These are phyloP conservation scores for Parazoanthus atlanticus DNA, from an alignment of 92 coral and sea anemone genomes.

Conservation along the genomic window DNA sequence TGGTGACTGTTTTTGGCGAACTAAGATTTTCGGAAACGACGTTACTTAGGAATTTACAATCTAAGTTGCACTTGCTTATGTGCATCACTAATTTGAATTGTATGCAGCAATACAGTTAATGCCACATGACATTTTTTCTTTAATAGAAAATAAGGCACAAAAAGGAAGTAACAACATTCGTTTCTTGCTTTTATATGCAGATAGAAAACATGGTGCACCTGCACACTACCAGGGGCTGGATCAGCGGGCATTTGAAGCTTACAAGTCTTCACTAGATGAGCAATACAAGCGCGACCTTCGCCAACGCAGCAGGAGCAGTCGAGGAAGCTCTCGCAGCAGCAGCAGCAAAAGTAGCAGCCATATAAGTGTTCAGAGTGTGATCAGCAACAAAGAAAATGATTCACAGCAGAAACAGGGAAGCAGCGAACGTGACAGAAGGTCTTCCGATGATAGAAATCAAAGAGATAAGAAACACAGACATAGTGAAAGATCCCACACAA, in stretches of 20 bases:
- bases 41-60: too few relatives aligned
- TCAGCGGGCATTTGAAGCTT: conserved; percentile 36
- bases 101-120: too few relatives aligned
- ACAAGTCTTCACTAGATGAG: conserved; percentile 63
- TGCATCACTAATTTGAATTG: too few relatives aligned
- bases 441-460: neutral
- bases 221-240: conserved; percentile 20
- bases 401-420: conserved; percentile 31
- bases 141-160: too few relatives aligned
- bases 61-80: too few relatives aligned
- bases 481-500: conserved; percentile 10
- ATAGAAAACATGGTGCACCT: conserved; percentile 28
- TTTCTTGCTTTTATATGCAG: neutral
- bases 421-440: conserved; percentile 22
- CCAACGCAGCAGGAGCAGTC: conserved; percentile 56
- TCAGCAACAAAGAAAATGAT: conserved; percentile 46
- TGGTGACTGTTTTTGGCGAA: too few relatives aligned
- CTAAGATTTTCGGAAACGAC: too few relatives aligned
- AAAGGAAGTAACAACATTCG: neutral
- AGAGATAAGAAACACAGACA: conserved; percentile 18
- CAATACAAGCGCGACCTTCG: conserved; percentile 50
- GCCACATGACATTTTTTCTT: too few relatives aligned
- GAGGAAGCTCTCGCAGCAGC: conserved; percentile 76
- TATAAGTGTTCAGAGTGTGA: conserved; percentile 64
- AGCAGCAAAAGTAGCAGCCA: conserved; percentile 75